Percentiles rank a stretch among this genome's conserved stretches.
phyloP scores from a whole-genome alignment of 2,113 vertebrate species.

The Muntiacus muntjak region DNA sequence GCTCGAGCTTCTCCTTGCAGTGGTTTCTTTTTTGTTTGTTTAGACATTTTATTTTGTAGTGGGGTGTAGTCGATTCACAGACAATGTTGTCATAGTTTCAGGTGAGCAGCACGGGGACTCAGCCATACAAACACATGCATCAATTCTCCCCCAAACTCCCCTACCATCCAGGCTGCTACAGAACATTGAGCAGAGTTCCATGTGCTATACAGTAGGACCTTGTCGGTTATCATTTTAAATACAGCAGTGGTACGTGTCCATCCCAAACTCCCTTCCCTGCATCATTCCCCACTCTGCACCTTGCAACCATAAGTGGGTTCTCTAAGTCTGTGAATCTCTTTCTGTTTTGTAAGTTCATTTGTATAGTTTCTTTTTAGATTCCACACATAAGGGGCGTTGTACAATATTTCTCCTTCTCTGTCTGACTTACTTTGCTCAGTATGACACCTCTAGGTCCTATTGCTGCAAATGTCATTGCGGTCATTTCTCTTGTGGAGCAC shows the following conservation, averaged over 20 bases:
- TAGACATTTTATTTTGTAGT: not conserved
- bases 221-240: not conserved
- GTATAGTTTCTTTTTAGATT: not conserved
- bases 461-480: not conserved
- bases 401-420: not conserved
- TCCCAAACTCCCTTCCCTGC: not conserved
- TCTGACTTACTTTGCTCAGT: not conserved
- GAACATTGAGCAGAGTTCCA: not conserved
- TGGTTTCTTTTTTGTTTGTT: not conserved
- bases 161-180: not conserved
- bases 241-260: not conserved
- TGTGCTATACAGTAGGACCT: not conserved
- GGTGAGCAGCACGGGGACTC: not conserved
- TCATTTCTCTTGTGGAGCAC: not conserved
- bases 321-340: not conserved
- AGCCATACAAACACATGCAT: not conserved
- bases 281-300: accelerated
- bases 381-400: not conserved
- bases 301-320: not conserved
- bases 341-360: not conserved
- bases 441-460: not conserved
- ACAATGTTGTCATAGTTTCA: not conserved
- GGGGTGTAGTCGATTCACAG: not conserved
- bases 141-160: not conserved
- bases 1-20: not conserved